A percentile compares a stretch with the other conserved stretches of the same genome.
These are phyloP conservation scores for Iphiclides podalirius DNA, from an alignment of 2,888 invertebrate species.

Conservation along the genomic window DNA sequence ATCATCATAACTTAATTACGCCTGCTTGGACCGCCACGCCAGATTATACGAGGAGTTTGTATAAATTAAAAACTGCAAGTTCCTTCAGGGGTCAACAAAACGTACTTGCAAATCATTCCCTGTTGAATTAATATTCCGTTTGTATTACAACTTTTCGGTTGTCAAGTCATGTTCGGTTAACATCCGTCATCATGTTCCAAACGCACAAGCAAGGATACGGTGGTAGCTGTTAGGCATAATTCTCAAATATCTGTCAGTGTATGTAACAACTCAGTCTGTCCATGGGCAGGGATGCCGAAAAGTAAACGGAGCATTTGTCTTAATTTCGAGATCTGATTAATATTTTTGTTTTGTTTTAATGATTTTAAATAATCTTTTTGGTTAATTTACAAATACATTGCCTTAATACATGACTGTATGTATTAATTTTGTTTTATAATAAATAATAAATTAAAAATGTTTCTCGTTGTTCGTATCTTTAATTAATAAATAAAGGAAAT, in stretches of 20 bases:
- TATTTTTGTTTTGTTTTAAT: background rate
- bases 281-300: constrained; percentile 5
- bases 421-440: no score
- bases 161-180: background rate
- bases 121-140: constrained; percentile 11
- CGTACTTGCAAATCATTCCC: constrained; percentile 3
- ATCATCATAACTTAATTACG: constrained; percentile 19
- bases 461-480: no score
- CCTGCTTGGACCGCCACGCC: no score
- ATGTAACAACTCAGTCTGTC: constrained; percentile 9
- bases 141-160: constrained; percentile 2
- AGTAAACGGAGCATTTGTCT: constrained; percentile 1
- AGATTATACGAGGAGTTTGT: no score
- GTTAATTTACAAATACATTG: no score
- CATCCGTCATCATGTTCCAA: no score
- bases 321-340: constrained; percentile 1
- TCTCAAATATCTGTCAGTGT: constrained; percentile 10
- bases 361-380: no score
- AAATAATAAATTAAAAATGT: no score
- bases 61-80: no score
- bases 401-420: no score
- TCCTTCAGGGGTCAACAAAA: background rate
- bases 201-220: background rate
- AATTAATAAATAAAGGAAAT: no score
- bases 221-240: constrained; percentile 2